Evolutionary conservation across 2,797 vertebrate genomes (phyloP).

Genomic region (Acanthurus lineatus): DNA sequence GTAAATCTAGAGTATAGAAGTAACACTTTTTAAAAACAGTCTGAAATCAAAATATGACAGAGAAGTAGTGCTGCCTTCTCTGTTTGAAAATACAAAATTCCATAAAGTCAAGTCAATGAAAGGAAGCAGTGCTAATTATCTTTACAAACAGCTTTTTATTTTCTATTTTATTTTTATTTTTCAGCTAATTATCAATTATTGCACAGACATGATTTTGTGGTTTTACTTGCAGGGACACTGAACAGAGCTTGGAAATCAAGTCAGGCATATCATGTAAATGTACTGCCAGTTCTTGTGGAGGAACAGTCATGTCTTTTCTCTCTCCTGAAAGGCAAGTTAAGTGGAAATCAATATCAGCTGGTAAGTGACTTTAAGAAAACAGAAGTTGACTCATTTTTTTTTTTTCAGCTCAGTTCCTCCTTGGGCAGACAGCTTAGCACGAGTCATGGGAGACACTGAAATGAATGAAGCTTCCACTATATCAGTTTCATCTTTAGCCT

Average conservation of each 20-base stretch:
- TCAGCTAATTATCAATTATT: not conserved
- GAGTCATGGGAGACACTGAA: slow-evolving; percentile 10
- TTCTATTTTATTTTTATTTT: not conserved
- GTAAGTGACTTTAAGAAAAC: slow-evolving; percentile 18
- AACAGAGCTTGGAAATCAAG: not conserved
- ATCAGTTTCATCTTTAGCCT: slow-evolving; percentile 24
- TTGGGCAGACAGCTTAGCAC: slow-evolving; percentile 7
- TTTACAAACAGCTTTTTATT: not conserved
- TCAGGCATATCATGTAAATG: not conserved
- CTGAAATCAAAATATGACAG: too few relatives aligned
- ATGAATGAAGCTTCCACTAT: slow-evolving; percentile 14
- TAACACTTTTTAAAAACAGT: too few relatives aligned
- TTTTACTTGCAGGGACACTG: not conserved
- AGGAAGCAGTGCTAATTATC: not conserved
- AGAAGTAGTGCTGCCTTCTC: too few relatives aligned
- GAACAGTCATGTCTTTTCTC: not conserved
- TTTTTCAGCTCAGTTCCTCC: slow-evolving; percentile 45
- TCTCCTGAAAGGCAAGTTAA: not conserved
- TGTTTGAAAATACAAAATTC: too few relatives aligned
- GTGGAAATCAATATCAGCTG: not conserved
- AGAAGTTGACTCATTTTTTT: slow-evolving; percentile 39
- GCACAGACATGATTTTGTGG: not conserved
- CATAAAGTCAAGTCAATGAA: too few relatives aligned
- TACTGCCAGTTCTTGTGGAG: not conserved
- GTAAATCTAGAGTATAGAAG: too few relatives aligned